These are phyloP conservation scores for Datnioides undecimradiatus DNA, from an alignment of 2,113 vertebrate genomes.

Conservation along the genomic window DNA sequence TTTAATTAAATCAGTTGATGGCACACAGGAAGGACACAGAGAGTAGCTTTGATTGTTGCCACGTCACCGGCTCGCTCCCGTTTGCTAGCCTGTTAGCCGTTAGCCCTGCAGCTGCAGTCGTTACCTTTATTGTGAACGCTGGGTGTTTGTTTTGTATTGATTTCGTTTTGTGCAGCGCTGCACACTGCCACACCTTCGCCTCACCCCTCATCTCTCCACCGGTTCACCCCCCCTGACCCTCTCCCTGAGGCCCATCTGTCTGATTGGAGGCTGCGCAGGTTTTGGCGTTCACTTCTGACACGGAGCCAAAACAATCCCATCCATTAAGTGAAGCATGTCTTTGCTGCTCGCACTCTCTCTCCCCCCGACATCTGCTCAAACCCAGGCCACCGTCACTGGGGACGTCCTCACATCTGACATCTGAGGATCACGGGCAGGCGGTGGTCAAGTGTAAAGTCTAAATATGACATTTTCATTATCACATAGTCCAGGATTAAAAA, in stretches of 20 bases:
- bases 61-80: too few species aligned
- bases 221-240: neutral
- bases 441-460: neutral
- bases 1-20: neutral
- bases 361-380: neutral
- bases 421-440: neutral
- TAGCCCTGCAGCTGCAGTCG: too few species aligned
- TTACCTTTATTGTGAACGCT: neutral
- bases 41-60: too few species aligned
- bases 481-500: neutral
- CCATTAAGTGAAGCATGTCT: neutral
- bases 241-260: neutral
- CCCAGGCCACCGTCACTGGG: neutral
- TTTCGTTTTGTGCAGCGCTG: neutral
- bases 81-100: too few species aligned
- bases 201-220: neutral
- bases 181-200: neutral
- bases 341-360: neutral
- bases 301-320: neutral
- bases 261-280: neutral
- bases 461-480: too few species aligned
- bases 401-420: neutral
- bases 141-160: neutral
- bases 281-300: neutral
- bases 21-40: too few species aligned